A percentile compares a stretch with the other conserved stretches of the same genome.
Evolutionary conservation across 2,888 invertebrate species (phyloP).

Genomic region (Rhodophaea formosa): DNA sequence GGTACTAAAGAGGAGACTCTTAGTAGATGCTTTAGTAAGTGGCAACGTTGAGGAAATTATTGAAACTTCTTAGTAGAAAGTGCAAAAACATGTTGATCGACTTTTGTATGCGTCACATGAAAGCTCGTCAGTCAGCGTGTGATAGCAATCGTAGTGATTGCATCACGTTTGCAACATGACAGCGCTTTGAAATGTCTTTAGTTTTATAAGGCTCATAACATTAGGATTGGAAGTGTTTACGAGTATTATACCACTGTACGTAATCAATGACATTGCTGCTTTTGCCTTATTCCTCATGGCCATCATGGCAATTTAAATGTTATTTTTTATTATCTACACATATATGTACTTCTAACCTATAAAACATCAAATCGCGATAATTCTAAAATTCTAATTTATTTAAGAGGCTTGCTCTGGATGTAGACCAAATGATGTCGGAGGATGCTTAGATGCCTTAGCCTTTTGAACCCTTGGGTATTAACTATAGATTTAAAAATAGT

Average conservation of each 20-base stretch:
- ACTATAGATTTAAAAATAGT: no score
- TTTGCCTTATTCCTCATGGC: background rate
- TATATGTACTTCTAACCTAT: no score
- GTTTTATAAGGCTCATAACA: background rate
- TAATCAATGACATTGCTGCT: conserved; percentile 21
- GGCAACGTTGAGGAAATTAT: no score
- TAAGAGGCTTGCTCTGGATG: no score
- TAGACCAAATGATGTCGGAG: no score
- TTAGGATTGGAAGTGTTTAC: background rate
- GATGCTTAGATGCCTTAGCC: no score
- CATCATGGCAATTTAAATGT: background rate
- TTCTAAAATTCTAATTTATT: no score
- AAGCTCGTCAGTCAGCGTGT: background rate
- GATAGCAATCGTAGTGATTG: background rate
- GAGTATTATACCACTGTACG: background rate
- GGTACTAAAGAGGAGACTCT: no score
- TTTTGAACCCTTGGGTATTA: no score
- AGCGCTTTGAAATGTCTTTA: background rate
- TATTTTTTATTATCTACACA: background rate
- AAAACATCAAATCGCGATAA: no score
- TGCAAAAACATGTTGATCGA: background rate
- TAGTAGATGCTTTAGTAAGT: no score
- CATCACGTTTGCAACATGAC: background rate
- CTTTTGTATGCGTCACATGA: background rate
- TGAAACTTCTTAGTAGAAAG: background rate